phyloP scores from a whole-genome alignment of 2,797 vertebrate species.

The Chanos chanos region DNA sequence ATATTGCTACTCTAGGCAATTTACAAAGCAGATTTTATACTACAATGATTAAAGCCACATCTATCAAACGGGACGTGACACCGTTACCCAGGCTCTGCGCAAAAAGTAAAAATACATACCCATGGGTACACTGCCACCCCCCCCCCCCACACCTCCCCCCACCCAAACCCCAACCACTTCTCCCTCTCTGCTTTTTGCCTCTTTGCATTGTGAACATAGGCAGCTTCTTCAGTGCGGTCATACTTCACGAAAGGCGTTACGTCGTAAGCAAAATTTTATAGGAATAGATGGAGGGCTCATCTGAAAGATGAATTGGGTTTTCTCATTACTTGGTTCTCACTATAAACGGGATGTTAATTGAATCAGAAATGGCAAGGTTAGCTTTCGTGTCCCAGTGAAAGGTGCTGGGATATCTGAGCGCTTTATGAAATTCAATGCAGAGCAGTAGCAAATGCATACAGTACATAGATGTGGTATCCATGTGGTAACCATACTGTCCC shows the following conservation, averaged over 20 bases:
- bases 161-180: slow-evolving; percentile 25
- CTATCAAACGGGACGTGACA: slow-evolving; percentile 89
- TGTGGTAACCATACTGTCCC: too few relatives aligned
- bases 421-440: slow-evolving; percentile 32
- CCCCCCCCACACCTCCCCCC: slow-evolving; percentile 25
- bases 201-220: slow-evolving; percentile 59
- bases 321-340: slow-evolving; percentile 59
- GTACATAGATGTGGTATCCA: too few relatives aligned
- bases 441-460: too few relatives aligned
- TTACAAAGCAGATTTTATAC: slow-evolving; percentile 84
- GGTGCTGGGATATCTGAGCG: slow-evolving; percentile 58
- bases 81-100: slow-evolving; percentile 89
- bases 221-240: slow-evolving; percentile 55
- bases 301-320: slow-evolving; percentile 59
- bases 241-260: slow-evolving; percentile 61
- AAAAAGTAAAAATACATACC: slow-evolving; percentile 68
- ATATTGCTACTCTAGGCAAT: slow-evolving; percentile 97
- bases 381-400: slow-evolving; percentile 64
- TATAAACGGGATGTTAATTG: slow-evolving; percentile 68
- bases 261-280: slow-evolving; percentile 62
- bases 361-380: slow-evolving; percentile 72
- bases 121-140: slow-evolving; percentile 42
- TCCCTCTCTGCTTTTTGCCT: slow-evolving; percentile 48
- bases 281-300: slow-evolving; percentile 51
- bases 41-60: slow-evolving; percentile 96